Evolutionary conservation across 1,140 invertebrate genomes (phyloP), one percentile per base, ranked within the genome.

Genomic region (Cotesia chilonis): DNA sequence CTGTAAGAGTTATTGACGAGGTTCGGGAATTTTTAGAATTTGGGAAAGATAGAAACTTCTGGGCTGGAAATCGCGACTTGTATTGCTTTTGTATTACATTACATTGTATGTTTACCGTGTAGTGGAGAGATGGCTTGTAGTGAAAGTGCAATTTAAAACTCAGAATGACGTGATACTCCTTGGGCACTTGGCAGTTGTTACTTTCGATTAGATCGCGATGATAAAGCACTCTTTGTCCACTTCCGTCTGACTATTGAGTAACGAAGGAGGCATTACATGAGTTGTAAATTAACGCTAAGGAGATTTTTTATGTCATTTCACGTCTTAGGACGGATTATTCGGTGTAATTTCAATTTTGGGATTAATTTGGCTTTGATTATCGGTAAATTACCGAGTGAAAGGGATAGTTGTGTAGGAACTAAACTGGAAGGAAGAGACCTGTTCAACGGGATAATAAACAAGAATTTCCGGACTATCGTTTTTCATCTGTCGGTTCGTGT

Each of bases 101-200:
- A 6, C 6, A 6, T 9, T 6, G 41, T 47, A 7, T 47, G 41
- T 47, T 10, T 47, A 47, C 10, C 6, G 41, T 10, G 10, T 47
- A 9, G 10, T 47, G 3, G 41, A 47, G 41, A 47, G 41, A 47
- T 47, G 41, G 41, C 2, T 55, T 72, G 51, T 28, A 54, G 74
- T 73, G 74, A 75, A 75, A 75, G 74, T 75, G 64, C 72, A 71
- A 75, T 68, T 75, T 73, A 20, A 74, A 74, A 75, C 68, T 64
- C 73, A 57, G 61, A 68, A 73, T 73, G 74, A 75, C 74, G 74
- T 75, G 74, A 73, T 75, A 73, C 71, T 73, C 65, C 61, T 55
- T 60, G 57, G 64, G 68, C 71, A 68, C 70, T 75, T 75, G 71
- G 35, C 68, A 73, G 66, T 67, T 63, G 69, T 71, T 69, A 74